These are phyloP conservation scores for Stigmatopora argus DNA, from an alignment of 2,113 vertebrate species.

Conservation along the genomic window DNA sequence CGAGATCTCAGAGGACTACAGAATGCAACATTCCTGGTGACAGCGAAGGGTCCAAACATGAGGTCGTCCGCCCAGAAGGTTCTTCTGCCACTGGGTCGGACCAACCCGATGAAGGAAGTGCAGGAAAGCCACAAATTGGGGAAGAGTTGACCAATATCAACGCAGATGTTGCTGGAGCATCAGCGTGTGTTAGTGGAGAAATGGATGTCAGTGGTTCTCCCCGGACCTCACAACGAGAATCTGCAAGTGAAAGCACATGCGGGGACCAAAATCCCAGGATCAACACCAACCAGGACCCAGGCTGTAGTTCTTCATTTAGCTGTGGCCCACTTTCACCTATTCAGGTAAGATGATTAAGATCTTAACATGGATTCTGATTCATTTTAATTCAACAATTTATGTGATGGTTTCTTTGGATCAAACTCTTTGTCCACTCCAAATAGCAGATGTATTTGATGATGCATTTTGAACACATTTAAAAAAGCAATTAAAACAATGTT, in stretches of 20 bases:
- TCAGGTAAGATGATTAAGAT: constrained; percentile 49
- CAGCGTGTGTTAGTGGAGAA: constrained; percentile 18
- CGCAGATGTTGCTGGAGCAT: background rate
- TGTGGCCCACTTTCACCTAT: constrained; percentile 65
- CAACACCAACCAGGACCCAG: constrained; percentile 60
- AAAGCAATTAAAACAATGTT: too few species aligned
- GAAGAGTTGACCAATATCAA: background rate
- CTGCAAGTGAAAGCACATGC: constrained; percentile 27
- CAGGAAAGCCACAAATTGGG: background rate
- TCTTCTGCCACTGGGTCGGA: constrained; percentile 4
- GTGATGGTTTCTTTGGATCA: background rate
- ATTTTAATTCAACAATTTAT: background rate
- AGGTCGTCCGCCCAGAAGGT: constrained; percentile 18
- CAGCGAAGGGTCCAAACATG: background rate
- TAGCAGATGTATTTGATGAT: too few species aligned
- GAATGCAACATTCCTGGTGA: constrained; percentile 9
- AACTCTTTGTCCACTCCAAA: too few species aligned
- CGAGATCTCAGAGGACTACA: constrained; percentile 5
- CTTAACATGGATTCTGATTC: background rate
- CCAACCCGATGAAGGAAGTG: constrained; percentile 16
- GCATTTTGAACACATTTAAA: too few species aligned
- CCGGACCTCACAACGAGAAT: background rate
- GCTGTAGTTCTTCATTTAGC: constrained; percentile 59
- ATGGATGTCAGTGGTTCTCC: background rate
- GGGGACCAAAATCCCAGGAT: background rate